Base-by-base conservation (phyloP, 53 echinoderm and acorn worm species). In the Holothuria leucospilota region DNA sequence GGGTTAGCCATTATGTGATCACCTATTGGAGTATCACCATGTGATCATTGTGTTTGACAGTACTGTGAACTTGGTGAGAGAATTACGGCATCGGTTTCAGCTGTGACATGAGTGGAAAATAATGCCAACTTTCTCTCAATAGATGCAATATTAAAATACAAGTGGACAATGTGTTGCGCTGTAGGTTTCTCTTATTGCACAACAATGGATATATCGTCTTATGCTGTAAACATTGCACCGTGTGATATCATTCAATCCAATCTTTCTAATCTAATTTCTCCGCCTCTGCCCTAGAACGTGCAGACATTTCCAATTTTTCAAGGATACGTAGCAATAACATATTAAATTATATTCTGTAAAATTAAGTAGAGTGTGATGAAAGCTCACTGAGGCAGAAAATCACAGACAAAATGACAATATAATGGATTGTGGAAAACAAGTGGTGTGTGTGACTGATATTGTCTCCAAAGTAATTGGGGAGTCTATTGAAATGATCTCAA, bases 301-400 rank as follows among this genome's bases (percentile, higher is more conserved):
- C 75, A 75, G 75, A 75, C 75, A 75, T 75, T 75, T 75, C 51
- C 75, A 75, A 75, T 75, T 75, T 75, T 75, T 75, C 75, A 75
- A 75, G 75, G 75, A 75, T 75, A 75, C 75, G 75, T 75, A 75
- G 75, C 75, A 75, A 75, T 75, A 75, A 75, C 75, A 75, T 75
- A 75, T 75, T 75, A 75, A 75, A 75, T 75, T 75, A 75, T 75
- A 75, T 75, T 75, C 75, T 51, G 23, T 49, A 75, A 75, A 75
- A 75, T 75, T 75, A 75, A 75, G 75, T 75, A 75, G 75, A 75
- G 75, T 75, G 75, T 75, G 52, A 75, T 75, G 75, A 75, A 75
- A 75, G 75, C 51, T 52, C 20, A 4, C 26, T 51, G 75, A 52
- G 52, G 75, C 75, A 18, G 75, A 75, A 75, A 75, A 75, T 75